Evolutionary conservation across 2,888 invertebrate species (phyloP).

Genomic region (Acronicta aceris): DNA sequence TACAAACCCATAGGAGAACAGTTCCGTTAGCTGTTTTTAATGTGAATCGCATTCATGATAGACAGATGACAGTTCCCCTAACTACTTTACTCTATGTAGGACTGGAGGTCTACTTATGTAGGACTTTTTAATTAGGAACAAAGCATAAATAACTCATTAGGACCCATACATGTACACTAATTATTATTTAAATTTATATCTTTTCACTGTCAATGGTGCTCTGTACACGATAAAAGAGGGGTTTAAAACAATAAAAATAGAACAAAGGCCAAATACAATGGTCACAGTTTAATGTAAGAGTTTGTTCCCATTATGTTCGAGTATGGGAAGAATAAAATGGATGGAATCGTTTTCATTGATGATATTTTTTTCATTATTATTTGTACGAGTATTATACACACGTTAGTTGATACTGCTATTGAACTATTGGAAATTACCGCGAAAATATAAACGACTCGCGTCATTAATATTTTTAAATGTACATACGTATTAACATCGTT

Average conservation of each 20-base stretch:
- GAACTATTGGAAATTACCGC: not conserved
- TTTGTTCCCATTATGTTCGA: slow-evolving; percentile 75
- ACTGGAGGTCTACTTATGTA: too few relatives aligned
- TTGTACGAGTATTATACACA: slow-evolving; percentile 14
- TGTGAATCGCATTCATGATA: too few relatives aligned
- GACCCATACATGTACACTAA: slow-evolving; percentile 5
- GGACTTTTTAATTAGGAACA: not conserved
- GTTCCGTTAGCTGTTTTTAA: too few relatives aligned
- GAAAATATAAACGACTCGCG: not conserved
- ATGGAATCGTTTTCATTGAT: slow-evolving; percentile 72
- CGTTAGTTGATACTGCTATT: not conserved
- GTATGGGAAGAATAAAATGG: slow-evolving; percentile 76
- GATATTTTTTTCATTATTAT: slow-evolving; percentile 25
- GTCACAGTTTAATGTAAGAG: slow-evolving; percentile 82
- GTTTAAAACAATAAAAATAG: slow-evolving; percentile 80
- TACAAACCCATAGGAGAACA: too few relatives aligned
- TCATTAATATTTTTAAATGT: too few relatives aligned
- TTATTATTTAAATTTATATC: slow-evolving; percentile 63
- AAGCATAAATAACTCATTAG: not conserved
- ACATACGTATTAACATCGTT: too few relatives aligned
- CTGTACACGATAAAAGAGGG: slow-evolving; percentile 69
- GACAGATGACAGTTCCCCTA: too few relatives aligned
- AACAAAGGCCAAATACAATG: slow-evolving; percentile 81
- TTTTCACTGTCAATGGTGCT: slow-evolving; percentile 68
- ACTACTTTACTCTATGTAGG: too few relatives aligned